Base-by-base conservation (phyloP, 1,140 invertebrate genomes). In the Magallana gigas region DNA sequence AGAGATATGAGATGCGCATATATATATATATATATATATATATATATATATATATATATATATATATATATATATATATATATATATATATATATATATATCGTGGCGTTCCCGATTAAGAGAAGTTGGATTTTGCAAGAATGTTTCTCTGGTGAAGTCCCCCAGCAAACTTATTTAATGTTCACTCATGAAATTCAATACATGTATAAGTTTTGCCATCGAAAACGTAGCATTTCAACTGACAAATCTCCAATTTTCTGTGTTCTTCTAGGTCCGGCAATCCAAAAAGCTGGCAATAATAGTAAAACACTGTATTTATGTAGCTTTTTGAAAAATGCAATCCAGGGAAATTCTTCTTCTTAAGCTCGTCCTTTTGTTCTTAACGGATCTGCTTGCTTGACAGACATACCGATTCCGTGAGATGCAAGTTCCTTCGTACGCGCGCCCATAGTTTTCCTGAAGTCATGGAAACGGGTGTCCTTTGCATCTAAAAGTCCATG, bases 381-480 rank as follows among this genome's bases (percentile, higher is more conserved):
- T n/a, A 88, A 85, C 1, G 83, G 62, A 23, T 88, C 87, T 6
- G 83, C 68, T 82, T 85, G 87, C 84, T 88, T 85, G 14, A 14
- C 23, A 48, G 5, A 58, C 57, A 57, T 12, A 18, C 82, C 86
- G 16, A 88, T 68, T 6, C 87, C 83, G n/a, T 57, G 29, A 29
- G 48, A 56, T 56, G 87, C 60, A 16, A 85, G n/a, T 29, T 88
- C 68, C n/a, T 59, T 85, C 87, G 81, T 87, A 7, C 68, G 18
- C 12, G 83, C 59, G 23, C 80, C 71, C 57, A 82, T 18, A 11
- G 68, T 80, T 48, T 59, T 59, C 29, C 84, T 29, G 23, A 85
- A 85, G n/a, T 85, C 59, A 14, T 82, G 59, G 36, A 82, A 82
- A 64, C 76, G 57, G 8, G 14, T 48, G 80, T 80, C 83, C n/a